phyloP scores from a whole-genome alignment of 2,888 invertebrate species.

The Tenthredo scrophulariae region DNA sequence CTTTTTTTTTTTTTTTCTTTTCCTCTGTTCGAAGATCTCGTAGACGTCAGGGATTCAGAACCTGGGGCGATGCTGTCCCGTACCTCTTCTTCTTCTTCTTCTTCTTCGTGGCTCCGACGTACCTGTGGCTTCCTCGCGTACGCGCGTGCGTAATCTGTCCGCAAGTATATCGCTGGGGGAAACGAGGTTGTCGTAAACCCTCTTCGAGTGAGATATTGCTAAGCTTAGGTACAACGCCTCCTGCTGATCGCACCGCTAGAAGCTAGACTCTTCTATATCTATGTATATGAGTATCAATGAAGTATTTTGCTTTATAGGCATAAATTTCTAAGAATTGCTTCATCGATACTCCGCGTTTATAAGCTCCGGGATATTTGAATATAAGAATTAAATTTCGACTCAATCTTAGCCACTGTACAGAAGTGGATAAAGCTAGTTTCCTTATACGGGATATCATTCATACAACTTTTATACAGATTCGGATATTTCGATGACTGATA shows the following conservation, averaged over 20 bases:
- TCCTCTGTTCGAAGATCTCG: background rate
- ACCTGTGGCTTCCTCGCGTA: conserved; percentile 48
- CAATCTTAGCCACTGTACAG: background rate
- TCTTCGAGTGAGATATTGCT: conserved; percentile 48
- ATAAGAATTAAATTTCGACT: background rate
- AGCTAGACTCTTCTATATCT: background rate
- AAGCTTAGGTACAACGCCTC: conserved; percentile 27
- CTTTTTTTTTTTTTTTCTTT: background rate
- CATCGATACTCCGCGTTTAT: background rate
- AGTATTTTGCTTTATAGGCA: conserved; percentile 25
- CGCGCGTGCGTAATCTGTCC: conserved; percentile 39
- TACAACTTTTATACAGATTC: conserved; percentile 14
- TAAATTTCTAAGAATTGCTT: conserved; percentile 27
- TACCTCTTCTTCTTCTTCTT: background rate
- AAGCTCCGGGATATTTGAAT: background rate
- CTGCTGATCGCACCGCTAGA: conserved; percentile 31
- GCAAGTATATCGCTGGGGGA: conserved; percentile 3
- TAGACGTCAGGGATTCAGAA: conserved; percentile 41
- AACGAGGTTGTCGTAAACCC: conserved; percentile 43
- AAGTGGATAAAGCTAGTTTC: background rate
- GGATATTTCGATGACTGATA: conserved; percentile 27
- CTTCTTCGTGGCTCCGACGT: background rate
- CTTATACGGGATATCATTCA: conserved; percentile 9
- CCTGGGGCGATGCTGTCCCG: conserved; percentile 31
- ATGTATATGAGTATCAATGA: background rate